Conservation (phyloP, 2,888 invertebrate species). For the Silvanus unidentatus region DNA sequence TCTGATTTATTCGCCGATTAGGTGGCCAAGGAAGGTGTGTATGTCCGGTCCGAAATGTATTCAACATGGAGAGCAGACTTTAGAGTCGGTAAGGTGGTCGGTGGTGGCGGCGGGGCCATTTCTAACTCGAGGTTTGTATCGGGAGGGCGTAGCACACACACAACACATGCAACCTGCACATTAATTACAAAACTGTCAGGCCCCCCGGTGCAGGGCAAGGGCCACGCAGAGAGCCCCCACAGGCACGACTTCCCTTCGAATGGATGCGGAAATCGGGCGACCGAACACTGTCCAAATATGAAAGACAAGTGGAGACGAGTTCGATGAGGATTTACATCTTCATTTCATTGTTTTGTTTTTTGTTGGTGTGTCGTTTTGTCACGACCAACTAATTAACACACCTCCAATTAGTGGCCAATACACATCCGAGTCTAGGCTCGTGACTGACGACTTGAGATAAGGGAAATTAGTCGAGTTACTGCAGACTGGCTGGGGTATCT, state of each 20-base stretch:
- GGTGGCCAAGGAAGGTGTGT: conserved; percentile 15
- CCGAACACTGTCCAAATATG: not conserved
- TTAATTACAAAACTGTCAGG: conserved; percentile 39
- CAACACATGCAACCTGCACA: conserved; percentile 42
- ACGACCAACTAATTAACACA: conserved; percentile 30
- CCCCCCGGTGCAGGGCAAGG: conserved; percentile 33
- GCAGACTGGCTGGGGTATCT: not conserved
- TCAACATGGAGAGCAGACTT: conserved; percentile 19
- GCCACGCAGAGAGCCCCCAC: conserved; percentile 30
- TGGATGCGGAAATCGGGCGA: conserved; percentile 34
- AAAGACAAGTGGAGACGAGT: conserved; percentile 37
- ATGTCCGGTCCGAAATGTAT: conserved; percentile 27
- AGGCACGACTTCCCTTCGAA: conserved; percentile 29
- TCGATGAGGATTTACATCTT: conserved; percentile 8
- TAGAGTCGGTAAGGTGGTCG: conserved; percentile 12
- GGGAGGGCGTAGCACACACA: conserved; percentile 33
- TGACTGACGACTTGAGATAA: conserved; percentile 5
- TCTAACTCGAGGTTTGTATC: too few species aligned
- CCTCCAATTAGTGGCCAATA: conserved; percentile 26
- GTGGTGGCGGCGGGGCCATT: conserved; percentile 22
- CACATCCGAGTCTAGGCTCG: not conserved
- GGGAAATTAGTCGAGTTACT: not conserved
- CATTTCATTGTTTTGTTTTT: conserved; percentile 1
- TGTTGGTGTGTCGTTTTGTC: conserved; percentile 18
- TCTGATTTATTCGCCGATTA: too few species aligned